Base-by-base conservation (phyloP, 2,888 invertebrate species). In the Rosalia funebris region DNA sequence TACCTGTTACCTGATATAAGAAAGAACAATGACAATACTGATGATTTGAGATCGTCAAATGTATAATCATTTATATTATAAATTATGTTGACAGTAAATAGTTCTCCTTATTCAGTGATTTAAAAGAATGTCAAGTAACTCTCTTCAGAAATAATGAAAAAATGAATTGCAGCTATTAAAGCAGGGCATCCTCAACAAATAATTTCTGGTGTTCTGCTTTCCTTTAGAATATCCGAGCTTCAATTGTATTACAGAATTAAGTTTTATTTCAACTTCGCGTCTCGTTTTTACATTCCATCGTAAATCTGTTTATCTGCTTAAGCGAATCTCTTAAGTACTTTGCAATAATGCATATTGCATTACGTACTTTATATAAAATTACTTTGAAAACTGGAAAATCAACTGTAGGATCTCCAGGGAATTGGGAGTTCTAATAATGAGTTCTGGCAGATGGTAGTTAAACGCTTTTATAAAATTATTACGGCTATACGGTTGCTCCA, bases 381-480 rank as follows among this genome's bases (percentile, higher is more conserved):
- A 46, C 46, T 10, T 16, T 15, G 46, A 16, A 46, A 46, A 16
- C 31, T 32, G 46, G 14, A 34, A 46, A 46, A 46, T 46, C 46
- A 46, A 46, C 34, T 34, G 16, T n/a, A 31, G 31, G 20, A 25
- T 20, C 41, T 41, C 46, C 11, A 16, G 34, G 17, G 32, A 46
- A 17, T 32, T 34, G 15, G 17, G 17, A 46, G 46, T 46, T 46
- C 16, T 32, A 34, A 34, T 46, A 46, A 46, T 17, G 46, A 46
- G 17, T 46, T 34, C 14, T 14, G 11, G 32, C 15, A 34, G 14
- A 46, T 46, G 46, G 9, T 32, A 32, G 32, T 17, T 34, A 46
- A 46, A 46, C 17, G 32, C 46, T 46, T 15, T 16, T 32, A 46
- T 31, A 46, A 46, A 46, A 32, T 46, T 34, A 46, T 46, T 46